Percentiles rank a stretch among this genome's conserved stretches.
Evolutionary conservation across 2,797 vertebrate genomes (phyloP).

Genomic region (Toxotes lorentzi): DNA sequence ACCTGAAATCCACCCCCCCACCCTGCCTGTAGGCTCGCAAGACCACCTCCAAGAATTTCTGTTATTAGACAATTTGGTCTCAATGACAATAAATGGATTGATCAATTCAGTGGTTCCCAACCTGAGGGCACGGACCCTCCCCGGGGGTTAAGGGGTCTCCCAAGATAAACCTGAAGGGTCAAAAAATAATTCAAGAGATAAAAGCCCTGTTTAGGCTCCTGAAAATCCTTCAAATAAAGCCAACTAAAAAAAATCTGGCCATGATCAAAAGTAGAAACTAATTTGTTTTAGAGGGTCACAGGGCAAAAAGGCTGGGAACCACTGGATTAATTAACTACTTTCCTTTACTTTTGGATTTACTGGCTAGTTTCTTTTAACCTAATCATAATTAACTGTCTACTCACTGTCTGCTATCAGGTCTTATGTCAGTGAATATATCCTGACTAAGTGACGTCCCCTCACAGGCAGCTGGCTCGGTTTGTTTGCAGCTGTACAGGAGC

Average conservation of each 20-base stretch:
- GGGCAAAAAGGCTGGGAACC: neutral
- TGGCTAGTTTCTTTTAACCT: neutral
- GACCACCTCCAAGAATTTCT: neutral
- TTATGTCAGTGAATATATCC: neutral
- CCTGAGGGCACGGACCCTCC: neutral
- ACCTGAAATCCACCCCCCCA: neutral
- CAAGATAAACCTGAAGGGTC: neutral
- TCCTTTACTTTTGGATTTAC: neutral
- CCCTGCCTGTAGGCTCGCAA: neutral
- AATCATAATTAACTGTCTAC: neutral
- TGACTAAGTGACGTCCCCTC: neutral
- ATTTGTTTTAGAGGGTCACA: conserved; percentile 3
- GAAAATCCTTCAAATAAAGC: too few species aligned
- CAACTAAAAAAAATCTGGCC: too few species aligned
- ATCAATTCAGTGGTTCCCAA: neutral
- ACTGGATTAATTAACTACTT: neutral
- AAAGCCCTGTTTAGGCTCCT: too few species aligned
- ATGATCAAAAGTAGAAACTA: neutral
- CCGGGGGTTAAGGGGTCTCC: neutral
- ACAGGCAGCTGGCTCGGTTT: conserved; percentile 3
- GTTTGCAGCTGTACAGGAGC: neutral
- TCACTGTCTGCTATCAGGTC: neutral
- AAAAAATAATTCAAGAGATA: neutral
- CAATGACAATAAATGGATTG: neutral
- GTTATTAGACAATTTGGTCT: neutral